Evolutionary conservation across 2,113 vertebrate genomes (phyloP).

Genomic region (Cyphotilapia sp.): DNA sequence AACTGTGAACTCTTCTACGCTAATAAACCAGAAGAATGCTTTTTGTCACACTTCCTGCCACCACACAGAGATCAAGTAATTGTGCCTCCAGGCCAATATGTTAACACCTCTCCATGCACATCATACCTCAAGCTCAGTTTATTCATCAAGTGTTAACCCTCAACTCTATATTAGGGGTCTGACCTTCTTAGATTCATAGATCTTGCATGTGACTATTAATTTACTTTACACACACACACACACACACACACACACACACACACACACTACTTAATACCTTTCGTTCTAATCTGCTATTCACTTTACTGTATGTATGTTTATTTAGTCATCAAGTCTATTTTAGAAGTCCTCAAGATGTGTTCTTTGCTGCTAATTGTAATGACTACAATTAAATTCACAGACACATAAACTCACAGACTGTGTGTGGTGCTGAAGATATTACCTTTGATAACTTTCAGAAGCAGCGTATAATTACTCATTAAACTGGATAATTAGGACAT

Average conservation of each 20-base stretch:
- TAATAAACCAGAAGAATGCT: neutral
- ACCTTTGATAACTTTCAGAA: slow-evolving; percentile 15
- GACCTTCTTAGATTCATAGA: neutral
- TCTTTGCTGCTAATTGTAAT: slow-evolving; percentile 16
- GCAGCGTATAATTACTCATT: slow-evolving; percentile 24
- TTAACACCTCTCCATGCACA: neutral
- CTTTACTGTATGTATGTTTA: neutral
- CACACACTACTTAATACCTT: neutral
- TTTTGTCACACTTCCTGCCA: neutral
- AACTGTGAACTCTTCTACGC: neutral
- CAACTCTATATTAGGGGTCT: neutral
- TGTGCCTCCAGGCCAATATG: neutral
- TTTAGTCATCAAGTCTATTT: neutral
- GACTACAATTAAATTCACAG: neutral
- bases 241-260: neutral
- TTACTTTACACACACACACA: neutral
- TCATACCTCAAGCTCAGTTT: neutral
- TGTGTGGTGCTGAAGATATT: slow-evolving; percentile 9
- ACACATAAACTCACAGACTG: neutral
- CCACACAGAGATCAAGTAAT: slow-evolving; percentile 13
- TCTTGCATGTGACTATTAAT: neutral
- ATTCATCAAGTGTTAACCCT: neutral
- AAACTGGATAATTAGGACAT: slow-evolving; percentile 20
- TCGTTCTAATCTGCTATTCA: neutral
- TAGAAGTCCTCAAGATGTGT: neutral